These are phyloP conservation scores for Diplodus puntazzo DNA, from an alignment of 2,797 vertebrate species.

Conservation along the genomic window DNA sequence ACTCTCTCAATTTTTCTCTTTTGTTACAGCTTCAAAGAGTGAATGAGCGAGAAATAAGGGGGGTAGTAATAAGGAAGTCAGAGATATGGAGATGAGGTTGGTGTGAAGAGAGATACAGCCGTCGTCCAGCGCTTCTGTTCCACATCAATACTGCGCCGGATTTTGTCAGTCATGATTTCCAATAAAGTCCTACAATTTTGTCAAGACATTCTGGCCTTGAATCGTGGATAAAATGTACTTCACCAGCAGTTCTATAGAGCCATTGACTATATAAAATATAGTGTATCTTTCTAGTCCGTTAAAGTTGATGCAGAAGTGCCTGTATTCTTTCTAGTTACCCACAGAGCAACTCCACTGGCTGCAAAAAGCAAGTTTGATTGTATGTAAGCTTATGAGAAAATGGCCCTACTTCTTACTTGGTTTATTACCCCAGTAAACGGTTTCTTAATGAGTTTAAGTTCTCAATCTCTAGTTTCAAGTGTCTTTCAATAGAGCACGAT, in stretches of 20 bases:
- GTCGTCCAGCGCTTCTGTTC: slow-evolving; percentile 40
- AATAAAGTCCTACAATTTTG: slow-evolving; percentile 25
- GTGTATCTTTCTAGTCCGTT: too few relatives aligned
- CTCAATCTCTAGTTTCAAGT: too few relatives aligned
- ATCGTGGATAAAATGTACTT: slow-evolving; percentile 17
- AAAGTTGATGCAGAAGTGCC: too few relatives aligned
- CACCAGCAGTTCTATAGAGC: background rate
- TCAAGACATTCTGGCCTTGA: slow-evolving; percentile 25
- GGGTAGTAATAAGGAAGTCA: slow-evolving; percentile 54
- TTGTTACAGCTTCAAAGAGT: slow-evolving; percentile 76
- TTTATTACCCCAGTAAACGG: too few relatives aligned
- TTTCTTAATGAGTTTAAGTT: too few relatives aligned
- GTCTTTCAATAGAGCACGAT: too few relatives aligned
- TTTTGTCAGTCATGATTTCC: slow-evolving; percentile 38
- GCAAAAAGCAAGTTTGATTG: too few relatives aligned
- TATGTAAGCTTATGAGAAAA: too few relatives aligned
- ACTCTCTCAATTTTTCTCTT: slow-evolving; percentile 70
- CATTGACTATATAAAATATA: background rate
- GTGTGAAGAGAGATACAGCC: slow-evolving; percentile 34
- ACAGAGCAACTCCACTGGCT: too few relatives aligned
- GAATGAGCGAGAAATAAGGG: slow-evolving; percentile 38
- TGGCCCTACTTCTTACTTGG: too few relatives aligned
- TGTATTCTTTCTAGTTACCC: too few relatives aligned
- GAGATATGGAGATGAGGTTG: slow-evolving; percentile 60
- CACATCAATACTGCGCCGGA: slow-evolving; percentile 12